Conservation (phyloP, 2,888 invertebrate species). For the Drepana falcataria region DNA sequence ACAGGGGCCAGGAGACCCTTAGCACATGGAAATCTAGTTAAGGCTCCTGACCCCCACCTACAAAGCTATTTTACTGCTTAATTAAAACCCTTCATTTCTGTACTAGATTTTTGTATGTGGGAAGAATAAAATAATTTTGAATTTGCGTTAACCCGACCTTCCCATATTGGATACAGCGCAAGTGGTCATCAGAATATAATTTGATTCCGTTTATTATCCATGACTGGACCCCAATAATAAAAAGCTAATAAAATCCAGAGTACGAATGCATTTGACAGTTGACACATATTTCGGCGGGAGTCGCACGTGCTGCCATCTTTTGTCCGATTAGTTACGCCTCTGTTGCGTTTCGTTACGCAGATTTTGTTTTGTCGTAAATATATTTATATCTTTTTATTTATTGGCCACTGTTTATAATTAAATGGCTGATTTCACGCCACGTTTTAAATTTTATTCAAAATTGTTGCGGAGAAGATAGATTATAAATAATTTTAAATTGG, state of each 20-base stretch:
- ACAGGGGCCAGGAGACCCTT: too few species aligned
- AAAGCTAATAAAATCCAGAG: conserved; percentile 29
- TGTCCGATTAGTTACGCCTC: conserved; percentile 45
- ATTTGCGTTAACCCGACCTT: too few species aligned
- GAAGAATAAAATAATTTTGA: too few species aligned
- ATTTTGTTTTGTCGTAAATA: conserved; percentile 50
- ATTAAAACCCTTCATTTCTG: too few species aligned
- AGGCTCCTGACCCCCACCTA: too few species aligned
- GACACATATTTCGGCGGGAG: conserved; percentile 57
- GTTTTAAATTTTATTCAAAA: conserved; percentile 48
- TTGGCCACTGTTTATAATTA: conserved; percentile 22
- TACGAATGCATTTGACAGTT: conserved; percentile 53
- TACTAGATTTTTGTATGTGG: too few species aligned
- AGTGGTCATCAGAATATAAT: too few species aligned
- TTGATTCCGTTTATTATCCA: too few species aligned
- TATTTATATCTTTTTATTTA: conserved; percentile 46
- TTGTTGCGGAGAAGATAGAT: conserved; percentile 19
- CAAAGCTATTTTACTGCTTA: too few species aligned
- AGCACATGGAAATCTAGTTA: too few species aligned
- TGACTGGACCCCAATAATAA: conserved; percentile 4
- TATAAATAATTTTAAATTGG: neutral
- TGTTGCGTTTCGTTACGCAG: conserved; percentile 41
- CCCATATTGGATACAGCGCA: too few species aligned
- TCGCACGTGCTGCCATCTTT: conserved; percentile 64
- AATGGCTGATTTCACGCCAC: conserved; percentile 32